Evolutionary conservation across 2,113 vertebrate genomes (phyloP).

Genomic region (Monopterus albus): DNA sequence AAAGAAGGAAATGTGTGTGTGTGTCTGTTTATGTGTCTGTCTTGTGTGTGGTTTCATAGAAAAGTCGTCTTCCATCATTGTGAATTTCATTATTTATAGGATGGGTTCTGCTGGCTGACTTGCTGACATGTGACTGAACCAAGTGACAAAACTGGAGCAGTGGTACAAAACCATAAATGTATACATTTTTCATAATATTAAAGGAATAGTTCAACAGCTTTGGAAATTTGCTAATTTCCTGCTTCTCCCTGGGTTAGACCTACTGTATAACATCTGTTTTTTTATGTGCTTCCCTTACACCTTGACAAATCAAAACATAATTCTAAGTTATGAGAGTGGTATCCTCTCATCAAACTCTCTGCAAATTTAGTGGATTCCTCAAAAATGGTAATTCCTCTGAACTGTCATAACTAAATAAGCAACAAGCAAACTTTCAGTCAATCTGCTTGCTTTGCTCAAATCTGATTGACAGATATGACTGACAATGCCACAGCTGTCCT

Average conservation of each 20-base stretch:
- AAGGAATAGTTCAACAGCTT: neutral
- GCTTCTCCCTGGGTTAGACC: neutral
- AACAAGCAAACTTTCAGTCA: neutral
- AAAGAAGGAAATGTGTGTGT: neutral
- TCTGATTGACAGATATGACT: no score
- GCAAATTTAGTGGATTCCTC: neutral
- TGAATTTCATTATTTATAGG: slow-evolving; percentile 51
- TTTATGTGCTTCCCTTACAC: no score
- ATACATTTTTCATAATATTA: neutral
- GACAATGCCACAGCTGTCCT: no score
- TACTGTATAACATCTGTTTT: no score
- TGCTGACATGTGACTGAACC: no score
- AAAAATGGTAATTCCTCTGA: neutral
- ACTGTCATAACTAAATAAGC: neutral
- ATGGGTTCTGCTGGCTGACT: slow-evolving; percentile 30
- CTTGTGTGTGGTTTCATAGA: neutral
- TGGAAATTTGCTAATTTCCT: neutral
- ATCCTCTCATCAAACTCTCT: no score
- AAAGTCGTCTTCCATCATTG: slow-evolving; percentile 28
- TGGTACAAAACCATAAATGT: neutral
- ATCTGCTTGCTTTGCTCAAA: no score
- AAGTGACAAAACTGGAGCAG: neutral
- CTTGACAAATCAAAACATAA: no score
- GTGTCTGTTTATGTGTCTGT: neutral
- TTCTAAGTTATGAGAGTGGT: neutral